Evolutionary conservation across 2,888 invertebrate species (phyloP), one percentile per base, ranked within the genome.

Genomic region (Lasius fuliginosus): DNA sequence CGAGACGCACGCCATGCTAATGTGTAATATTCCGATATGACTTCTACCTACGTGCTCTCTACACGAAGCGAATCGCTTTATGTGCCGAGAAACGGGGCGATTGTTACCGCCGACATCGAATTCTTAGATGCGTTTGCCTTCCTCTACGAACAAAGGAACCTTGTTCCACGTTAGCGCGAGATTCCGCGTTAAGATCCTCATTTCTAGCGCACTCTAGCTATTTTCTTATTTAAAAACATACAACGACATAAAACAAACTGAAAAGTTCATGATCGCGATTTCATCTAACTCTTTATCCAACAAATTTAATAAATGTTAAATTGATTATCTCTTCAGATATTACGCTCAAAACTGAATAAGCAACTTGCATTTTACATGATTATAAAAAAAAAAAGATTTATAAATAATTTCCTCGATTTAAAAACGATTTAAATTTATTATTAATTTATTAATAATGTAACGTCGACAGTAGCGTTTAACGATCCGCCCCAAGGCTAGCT

Each of bases 1-100:
- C 81, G 64, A 65, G 58, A 62, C 77, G 71, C 68, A 42, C 62
- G 58, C 71, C 42, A 79, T 33, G 68, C 83, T 86, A 89, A 87
- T 74, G 84, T 87, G 87, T 87, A 84, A 89, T 71, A 79, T 77
- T 77, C 53, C 81, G 68, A 83, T 83, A 87, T 81, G 85, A 89
- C 85, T 88, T 89, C 87, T 64, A 68, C 36, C 69, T 82, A 69
- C 79, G 15, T 27, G 11, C 23, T n/a, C 49, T 53, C 49, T 8
- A 53, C 36, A 23, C 27, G 76, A 11, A 73, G 69, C 36, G 65
- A 56, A 27, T 23, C 64, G 62, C 18, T 77, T 77, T 56, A 30
- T 46, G 27, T 30, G 40, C 30, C 36, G 53, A 60, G n/a, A 33
- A 76, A 15, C 65, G 30, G 18, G 8, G 12, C 33, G 36, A 18